Conservation (phyloP, 2,888 invertebrate species). For the Dicyrtoma fusca region DNA sequence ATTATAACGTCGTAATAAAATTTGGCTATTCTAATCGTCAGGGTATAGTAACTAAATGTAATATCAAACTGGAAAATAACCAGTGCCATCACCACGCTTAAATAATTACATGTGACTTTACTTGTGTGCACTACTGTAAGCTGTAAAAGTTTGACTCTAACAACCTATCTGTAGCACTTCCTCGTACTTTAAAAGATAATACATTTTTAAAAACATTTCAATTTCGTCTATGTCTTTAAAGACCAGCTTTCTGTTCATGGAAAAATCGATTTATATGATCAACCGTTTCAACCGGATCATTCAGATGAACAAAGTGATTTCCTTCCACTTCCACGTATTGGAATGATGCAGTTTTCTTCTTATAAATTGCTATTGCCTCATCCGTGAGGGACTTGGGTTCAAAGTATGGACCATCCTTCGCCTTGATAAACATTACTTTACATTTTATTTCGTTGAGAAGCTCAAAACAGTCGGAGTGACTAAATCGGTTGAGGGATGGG, state of each 20-base stretch:
- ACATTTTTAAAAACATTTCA: no score
- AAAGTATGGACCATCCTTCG: slow-evolving; percentile 54
- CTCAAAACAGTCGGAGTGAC: slow-evolving; percentile 65
- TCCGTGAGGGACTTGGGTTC: slow-evolving; percentile 43
- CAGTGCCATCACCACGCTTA: no score
- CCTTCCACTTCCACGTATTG: slow-evolving; percentile 51
- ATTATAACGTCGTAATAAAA: no score
- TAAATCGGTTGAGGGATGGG: slow-evolving; percentile 62
- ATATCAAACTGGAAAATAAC: no score
- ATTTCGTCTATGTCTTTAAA: slow-evolving; percentile 21
- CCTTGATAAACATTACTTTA: slow-evolving; percentile 60
- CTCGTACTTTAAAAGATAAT: no score
- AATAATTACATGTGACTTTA: no score
- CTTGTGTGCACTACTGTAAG: no score
- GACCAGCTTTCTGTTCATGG: slow-evolving; percentile 38
- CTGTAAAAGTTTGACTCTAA: no score
- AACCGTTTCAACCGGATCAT: slow-evolving; percentile 49
- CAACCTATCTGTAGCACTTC: no score
- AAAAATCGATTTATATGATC: slow-evolving; percentile 46
- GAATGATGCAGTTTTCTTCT: slow-evolving; percentile 46
- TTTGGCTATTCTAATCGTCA: no score
- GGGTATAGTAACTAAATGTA: no score
- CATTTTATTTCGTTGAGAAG: slow-evolving; percentile 60
- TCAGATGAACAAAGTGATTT: slow-evolving; percentile 56
- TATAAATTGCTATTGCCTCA: slow-evolving; percentile 46